Evolutionary conservation across 2,888 invertebrate genomes (phyloP), one percentile per base, ranked within the genome.

Genomic region (Drosophila pegasa): DNA sequence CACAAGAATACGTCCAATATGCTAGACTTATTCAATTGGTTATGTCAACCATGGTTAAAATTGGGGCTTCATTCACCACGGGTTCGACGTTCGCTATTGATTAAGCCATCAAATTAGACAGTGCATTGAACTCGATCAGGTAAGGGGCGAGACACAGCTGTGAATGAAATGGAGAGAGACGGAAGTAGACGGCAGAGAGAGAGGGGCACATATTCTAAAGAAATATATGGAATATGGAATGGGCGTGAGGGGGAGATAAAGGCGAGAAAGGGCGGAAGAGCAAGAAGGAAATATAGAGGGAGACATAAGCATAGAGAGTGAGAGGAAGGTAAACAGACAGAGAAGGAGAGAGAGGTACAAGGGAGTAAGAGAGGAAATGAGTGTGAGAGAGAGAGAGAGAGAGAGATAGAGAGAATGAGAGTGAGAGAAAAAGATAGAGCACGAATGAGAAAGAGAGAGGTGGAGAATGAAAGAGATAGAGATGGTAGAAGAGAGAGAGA

Each of bases 11-110:
- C 9, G 45, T 18, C 50, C 43, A 18, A 27, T 40, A n/a, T 33
- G 73, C 63, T 83, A 80, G 50, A 50, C 22, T 69, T 80, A 87
- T 78, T 88, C 75, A 87, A 88, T 87, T 83, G 78, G 62, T 61
- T 54, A 45, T 61, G 80, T 75, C 71, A 67, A 62, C 71, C 37
- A 41, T 63, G 25, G 51, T 29, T n/a, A 18, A 51, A 52, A 45
- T 25, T 18, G n/a, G 22, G 43, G 58, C 16, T 51, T 35, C 35
- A 45, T 25, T 48, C 48, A 18, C 3, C 33, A 43, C 7, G 18
- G 18, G 31, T 59, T 58, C 57, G 38, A 58, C 29, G 20, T 4
- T 31, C 22, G 18, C 54, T 55, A 56, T 61, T 69, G 64, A 67
- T 73, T 56, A 31, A 67, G 69, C 57, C 61, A 75, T 70, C 43